Conservation (phyloP, 2,113 vertebrate species). For the Elephantulus edwardii region DNA sequence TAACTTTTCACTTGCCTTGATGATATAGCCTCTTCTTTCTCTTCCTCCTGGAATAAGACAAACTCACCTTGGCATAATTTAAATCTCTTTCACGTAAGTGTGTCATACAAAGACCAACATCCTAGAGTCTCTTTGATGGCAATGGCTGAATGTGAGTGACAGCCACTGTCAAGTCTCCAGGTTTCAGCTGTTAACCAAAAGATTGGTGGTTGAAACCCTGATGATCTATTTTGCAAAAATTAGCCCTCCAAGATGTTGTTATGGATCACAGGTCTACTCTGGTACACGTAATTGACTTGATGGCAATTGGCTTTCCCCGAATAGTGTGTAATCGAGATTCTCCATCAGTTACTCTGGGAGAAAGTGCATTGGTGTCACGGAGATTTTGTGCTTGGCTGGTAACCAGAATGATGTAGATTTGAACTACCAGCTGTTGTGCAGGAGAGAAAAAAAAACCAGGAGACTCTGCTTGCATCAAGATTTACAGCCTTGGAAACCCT, state of each 20-base stretch:
- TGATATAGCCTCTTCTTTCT: background rate
- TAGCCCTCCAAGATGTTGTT: background rate
- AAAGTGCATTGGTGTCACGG: background rate
- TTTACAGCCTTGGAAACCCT: background rate
- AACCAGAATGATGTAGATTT: background rate
- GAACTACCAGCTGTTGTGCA: too few species aligned
- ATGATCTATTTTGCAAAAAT: background rate
- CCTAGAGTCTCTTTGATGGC: background rate
- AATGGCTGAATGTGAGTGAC: too few species aligned
- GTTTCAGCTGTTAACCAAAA: background rate
- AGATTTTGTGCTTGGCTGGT: background rate
- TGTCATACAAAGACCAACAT: background rate
- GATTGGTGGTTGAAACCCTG: background rate
- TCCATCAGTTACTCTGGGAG: background rate
- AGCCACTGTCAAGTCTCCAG: too few species aligned
- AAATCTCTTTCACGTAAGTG: background rate
- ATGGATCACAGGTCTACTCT: background rate
- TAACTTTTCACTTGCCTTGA: background rate
- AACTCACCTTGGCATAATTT: too few species aligned
- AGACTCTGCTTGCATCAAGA: background rate
- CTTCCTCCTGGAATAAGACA: background rate
- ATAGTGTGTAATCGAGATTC: background rate
- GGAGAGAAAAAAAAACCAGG: too few species aligned
- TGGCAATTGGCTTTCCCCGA: background rate
- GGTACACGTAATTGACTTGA: background rate